Conservation (phyloP, 2,797 vertebrate genomes). For the Discoglossus pictus region DNA sequence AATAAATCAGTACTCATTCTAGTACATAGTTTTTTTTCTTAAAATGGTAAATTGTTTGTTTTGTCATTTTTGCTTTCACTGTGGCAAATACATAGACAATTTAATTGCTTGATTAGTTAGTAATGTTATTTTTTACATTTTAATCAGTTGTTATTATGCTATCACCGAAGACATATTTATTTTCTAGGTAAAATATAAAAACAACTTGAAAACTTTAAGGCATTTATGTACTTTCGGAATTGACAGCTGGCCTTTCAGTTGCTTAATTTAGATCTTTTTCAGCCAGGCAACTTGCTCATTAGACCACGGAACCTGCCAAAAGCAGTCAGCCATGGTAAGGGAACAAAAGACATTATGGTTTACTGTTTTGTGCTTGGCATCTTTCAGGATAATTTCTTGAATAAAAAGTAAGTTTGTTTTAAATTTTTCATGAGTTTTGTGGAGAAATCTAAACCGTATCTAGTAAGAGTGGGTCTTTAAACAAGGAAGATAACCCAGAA, state of each 20-base stretch:
- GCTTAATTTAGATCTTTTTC: slow-evolving; percentile 55
- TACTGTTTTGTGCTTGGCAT: slow-evolving; percentile 34
- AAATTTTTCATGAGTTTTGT: slow-evolving; percentile 10
- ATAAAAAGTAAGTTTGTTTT: slow-evolving; percentile 18
- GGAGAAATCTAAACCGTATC: not conserved
- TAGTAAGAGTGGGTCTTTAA: no score
- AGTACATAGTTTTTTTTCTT: no score
- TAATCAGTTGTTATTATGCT: not conserved
- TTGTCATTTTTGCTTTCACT: no score
- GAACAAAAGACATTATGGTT: slow-evolving; percentile 56
- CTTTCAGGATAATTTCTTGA: slow-evolving; percentile 52
- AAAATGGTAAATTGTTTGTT: no score
- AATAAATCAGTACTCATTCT: no score
- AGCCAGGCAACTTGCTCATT: slow-evolving; percentile 56
- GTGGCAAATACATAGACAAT: no score
- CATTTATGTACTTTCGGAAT: slow-evolving; percentile 42
- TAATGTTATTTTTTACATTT: not conserved
- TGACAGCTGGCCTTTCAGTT: slow-evolving; percentile 54
- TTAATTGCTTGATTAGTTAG: not conserved
- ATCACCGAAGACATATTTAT: slow-evolving; percentile 19
- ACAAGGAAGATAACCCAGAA: no score
- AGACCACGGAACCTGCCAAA: slow-evolving; percentile 58
- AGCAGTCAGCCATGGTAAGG: slow-evolving; percentile 51
- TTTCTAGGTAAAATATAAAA: slow-evolving; percentile 34
- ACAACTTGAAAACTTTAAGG: slow-evolving; percentile 47